Percentiles rank a stretch among this genome's conserved stretches.
Evolutionary conservation across 2,888 invertebrate genomes (phyloP).

Genomic region (Temnothorax rugatulus): DNA sequence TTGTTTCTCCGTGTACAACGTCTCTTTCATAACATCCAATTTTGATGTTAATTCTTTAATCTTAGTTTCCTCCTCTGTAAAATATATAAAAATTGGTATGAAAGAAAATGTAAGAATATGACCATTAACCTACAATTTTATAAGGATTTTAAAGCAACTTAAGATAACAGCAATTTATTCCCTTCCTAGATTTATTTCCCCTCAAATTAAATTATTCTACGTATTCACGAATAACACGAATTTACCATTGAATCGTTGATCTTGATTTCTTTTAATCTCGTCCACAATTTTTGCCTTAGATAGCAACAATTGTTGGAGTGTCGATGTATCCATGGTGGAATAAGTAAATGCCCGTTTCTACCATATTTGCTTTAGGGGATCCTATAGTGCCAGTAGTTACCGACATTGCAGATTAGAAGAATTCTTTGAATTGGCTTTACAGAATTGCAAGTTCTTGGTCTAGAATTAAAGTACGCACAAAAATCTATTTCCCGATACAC

Average conservation of each 20-base stretch:
- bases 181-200: neutral
- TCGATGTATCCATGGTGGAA: too few species aligned
- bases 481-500: too few species aligned
- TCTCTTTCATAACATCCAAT: slow-evolving; percentile 54
- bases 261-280: neutral
- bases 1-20: slow-evolving; percentile 49
- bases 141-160: neutral
- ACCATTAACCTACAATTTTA: neutral
- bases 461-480: too few species aligned
- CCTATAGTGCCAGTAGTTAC: too few species aligned
- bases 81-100: neutral
- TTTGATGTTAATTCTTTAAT: slow-evolving; percentile 57
- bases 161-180: neutral
- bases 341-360: too few species aligned
- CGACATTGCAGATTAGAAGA: too few species aligned
- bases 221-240: neutral
- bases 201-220: neutral
- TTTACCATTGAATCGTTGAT: slow-evolving; percentile 42
- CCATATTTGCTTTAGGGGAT: too few species aligned
- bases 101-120: neutral
- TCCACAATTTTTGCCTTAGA: neutral
- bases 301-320: neutral
- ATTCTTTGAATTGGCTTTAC: too few species aligned
- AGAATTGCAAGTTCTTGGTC: too few species aligned
- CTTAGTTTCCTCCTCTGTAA: slow-evolving; percentile 58